These are phyloP conservation scores for Galerucella nymphaeae DNA, from an alignment of 2,888 invertebrate species.

Conservation along the genomic window DNA sequence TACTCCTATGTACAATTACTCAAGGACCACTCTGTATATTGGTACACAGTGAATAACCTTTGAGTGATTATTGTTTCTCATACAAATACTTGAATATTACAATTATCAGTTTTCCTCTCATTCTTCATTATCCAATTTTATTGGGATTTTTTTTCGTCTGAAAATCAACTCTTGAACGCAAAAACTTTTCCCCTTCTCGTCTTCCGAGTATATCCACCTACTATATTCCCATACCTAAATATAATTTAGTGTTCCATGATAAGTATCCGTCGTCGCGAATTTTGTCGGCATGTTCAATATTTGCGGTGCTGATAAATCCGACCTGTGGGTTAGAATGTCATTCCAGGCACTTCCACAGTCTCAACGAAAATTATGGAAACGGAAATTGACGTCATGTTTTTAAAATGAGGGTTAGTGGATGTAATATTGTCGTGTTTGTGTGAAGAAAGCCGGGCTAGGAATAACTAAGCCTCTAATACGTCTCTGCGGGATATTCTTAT, in stretches of 20 bases:
- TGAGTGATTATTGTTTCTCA: no score
- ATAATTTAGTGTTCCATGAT: slow-evolving; percentile 37
- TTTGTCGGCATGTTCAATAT: slow-evolving; percentile 40
- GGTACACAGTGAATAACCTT: no score
- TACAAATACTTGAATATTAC: no score
- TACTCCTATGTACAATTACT: no score
- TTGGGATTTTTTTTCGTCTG: background rate
- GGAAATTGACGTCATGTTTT: slow-evolving; percentile 36
- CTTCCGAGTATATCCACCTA: slow-evolving; percentile 23
- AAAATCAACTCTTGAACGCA: background rate
- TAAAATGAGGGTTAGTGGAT: slow-evolving; percentile 33
- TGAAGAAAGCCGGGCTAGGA: slow-evolving; percentile 18
- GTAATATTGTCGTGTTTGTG: slow-evolving; percentile 34
- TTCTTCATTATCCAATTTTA: no score
- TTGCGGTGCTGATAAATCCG: slow-evolving; percentile 42
- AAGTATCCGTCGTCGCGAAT: slow-evolving; percentile 42
- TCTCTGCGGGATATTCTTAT: slow-evolving; percentile 26
- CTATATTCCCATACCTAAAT: slow-evolving; percentile 35
- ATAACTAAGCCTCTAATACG: slow-evolving; percentile 27
- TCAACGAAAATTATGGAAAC: slow-evolving; percentile 31
- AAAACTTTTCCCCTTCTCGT: slow-evolving; percentile 19
- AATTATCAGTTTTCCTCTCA: no score
- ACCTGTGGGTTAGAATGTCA: slow-evolving; percentile 39
- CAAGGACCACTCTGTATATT: no score
- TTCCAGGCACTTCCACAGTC: slow-evolving; percentile 20